Evolutionary conservation across 1,140 invertebrate species (phyloP), one percentile per base, ranked within the genome.

Genomic region (Goniozus legneri): DNA sequence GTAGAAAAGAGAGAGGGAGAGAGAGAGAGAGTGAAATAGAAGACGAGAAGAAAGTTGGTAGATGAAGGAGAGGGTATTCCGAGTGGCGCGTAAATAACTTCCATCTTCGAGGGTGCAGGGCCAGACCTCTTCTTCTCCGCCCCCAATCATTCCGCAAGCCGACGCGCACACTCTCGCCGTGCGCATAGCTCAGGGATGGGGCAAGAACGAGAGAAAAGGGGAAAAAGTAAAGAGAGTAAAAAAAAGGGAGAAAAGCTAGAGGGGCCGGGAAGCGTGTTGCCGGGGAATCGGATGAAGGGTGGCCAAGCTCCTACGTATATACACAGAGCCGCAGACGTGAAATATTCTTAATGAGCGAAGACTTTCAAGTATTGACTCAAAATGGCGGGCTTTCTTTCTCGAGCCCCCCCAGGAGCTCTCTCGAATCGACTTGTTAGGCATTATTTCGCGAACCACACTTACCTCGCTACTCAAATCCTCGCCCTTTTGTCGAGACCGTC

Each of bases 341-440:
- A 74, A 74, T 72, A 74, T 72, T 69, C 69, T 72, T 72, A 72
- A 74, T 69, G 71, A 73, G 71, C 67, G 69, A 73, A 73, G 69
- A 71, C 71, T 72, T 72, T 71, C 69, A 73, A 72, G 68, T 73
- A 73, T 73, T 71, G 71, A 74, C 69, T 73, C 66, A 71, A 74
- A 73, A 73, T 69, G 70, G 68, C 65, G 67, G 62, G 65, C 63
- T 62, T 64, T 64, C 64, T 73, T 71, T 73, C n/a, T n/a, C n/a
- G n/a, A n/a, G n/a, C n/a, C n/a, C n/a, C n/a, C n/a, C n/a, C n/a
- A n/a, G n/a, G n/a, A n/a, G n/a, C n/a, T n/a, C n/a, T n/a, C n/a
- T n/a, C 67, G 69, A 71, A 69, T 74, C 69, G 56, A 69, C 71
- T 74, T 71, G 66, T 72, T 72, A 74, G 69, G 64, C 67, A 74